A percentile compares a stretch with the other conserved stretches of the same genome.
Evolutionary conservation across 2,113 vertebrate species (phyloP).

Genomic region (Picathartes gymnocephalus): DNA sequence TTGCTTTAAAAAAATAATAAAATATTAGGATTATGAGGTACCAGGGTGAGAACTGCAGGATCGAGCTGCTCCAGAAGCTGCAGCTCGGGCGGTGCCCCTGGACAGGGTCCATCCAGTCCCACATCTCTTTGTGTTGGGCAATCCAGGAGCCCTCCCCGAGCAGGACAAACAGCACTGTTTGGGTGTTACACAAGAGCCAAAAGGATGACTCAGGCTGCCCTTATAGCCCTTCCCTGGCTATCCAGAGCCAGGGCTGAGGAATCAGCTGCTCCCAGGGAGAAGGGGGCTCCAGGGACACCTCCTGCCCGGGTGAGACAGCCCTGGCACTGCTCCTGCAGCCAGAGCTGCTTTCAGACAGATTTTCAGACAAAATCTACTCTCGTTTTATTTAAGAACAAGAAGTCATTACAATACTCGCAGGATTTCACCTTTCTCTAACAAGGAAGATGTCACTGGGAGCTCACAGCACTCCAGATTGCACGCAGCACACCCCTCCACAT

Average conservation of each 20-base stretch:
- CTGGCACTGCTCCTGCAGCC: background rate
- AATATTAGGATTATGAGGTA: fast-evolving
- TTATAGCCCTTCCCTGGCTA: background rate
- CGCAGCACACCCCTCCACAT: background rate
- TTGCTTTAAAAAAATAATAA: background rate
- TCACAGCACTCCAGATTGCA: background rate
- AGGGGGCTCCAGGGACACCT: background rate
- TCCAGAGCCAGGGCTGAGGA: background rate
- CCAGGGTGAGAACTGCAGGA: background rate
- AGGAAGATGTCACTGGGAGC: background rate
- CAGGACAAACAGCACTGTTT: background rate
- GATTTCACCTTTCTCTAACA: background rate
- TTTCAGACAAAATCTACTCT: background rate
- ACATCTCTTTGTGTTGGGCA: background rate
- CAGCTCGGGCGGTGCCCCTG: background rate
- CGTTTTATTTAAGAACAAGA: background rate
- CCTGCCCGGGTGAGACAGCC: background rate
- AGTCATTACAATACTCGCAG: background rate
- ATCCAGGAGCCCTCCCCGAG: background rate
- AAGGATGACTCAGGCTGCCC: background rate
- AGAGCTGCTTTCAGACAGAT: background rate
- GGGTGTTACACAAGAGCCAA: background rate
- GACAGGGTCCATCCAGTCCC: background rate
- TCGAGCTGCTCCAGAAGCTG: background rate
- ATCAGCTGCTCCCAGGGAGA: background rate